Base-by-base conservation (phyloP, 2,888 invertebrate genomes). In the Apamea anceps region DNA sequence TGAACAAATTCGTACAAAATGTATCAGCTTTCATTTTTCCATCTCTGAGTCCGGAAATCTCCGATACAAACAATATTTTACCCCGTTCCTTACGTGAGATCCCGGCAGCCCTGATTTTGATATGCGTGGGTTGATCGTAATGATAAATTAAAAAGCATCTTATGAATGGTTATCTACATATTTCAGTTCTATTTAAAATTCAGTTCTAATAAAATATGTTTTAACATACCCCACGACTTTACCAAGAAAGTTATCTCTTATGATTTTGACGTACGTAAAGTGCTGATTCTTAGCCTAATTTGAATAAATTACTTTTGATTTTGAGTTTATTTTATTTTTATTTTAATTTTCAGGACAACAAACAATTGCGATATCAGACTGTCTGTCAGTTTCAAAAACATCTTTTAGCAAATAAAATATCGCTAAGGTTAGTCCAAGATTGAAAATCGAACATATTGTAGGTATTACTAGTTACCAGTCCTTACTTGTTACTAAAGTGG, bases 1-100 rank as follows among this genome's bases (percentile, higher is more conserved):
- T 79, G 10, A 80, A 42, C 57, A 37, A 25, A 78, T 37, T 80
- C 37, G 48, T 68, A 68, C 57, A 60, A 57, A 60, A 15, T 80
- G 18, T 28, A 60, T 15, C 74, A 28, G 51, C 12, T 42, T 75
- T 73, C 1, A 75, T 75, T 73, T 72, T 37, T 37, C 37, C 3
- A 6, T 48, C 8, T 0, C 25, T 2, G 28, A 70, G 7, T 2
- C 48, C 13, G 48, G 32, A 48, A 72, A n/a, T 51, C 51, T 51
- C 2, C 15, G 0, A 28, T 75, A 2, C 4, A 28, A 74, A 42
- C 7, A 25, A 18, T 25, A 18, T 75, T 57, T 57, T 75, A 13
- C 15, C 2, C 12, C 1, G 28, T 37, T 10, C 37, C 6, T n/a
- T 15, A 1, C 71, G n/a, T 13, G 8, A 12, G 21, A 72, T 21